Percentiles rank a stretch among this genome's conserved stretches.
phyloP scores from a whole-genome alignment of 2,888 invertebrate species.

The Bhutanitis thaidina region DNA sequence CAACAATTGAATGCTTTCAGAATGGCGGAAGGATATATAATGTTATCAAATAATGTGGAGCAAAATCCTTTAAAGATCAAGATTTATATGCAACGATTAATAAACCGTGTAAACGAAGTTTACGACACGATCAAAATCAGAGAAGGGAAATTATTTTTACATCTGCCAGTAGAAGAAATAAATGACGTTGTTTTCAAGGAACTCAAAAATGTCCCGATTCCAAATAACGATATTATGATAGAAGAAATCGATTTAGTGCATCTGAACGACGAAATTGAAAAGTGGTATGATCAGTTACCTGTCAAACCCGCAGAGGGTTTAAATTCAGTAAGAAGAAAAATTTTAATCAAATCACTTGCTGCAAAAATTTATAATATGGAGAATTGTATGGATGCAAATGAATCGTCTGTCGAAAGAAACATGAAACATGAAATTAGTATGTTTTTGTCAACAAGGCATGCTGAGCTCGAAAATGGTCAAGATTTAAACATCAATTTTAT shows the following conservation, averaged over 20 bases:
- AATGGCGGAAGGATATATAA: conserved; percentile 4
- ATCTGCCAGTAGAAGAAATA: conserved; percentile 1
- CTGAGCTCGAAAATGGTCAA: conserved; percentile 26
- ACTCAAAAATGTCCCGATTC: conserved; percentile 5
- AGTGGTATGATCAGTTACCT: conserved; percentile 48
- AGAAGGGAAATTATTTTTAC: conserved; percentile 1
- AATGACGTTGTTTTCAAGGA: conserved; percentile 6
- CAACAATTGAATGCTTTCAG: conserved; percentile 10
- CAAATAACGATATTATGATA: conserved; percentile 7
- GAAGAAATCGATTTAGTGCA: conserved; percentile 16
- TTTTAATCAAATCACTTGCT: conserved; percentile 41
- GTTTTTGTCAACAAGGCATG: conserved; percentile 30
- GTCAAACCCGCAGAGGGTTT: conserved; percentile 26
- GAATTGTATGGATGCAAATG: conserved; percentile 26
- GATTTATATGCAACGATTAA: conserved; percentile 12
- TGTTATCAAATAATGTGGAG: conserved; percentile 8
- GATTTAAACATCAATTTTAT: conserved; percentile 37
- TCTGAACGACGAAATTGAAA: conserved; percentile 48
- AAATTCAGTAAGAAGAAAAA: conserved; percentile 31
- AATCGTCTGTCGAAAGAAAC: not conserved
- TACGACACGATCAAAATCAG: conserved; percentile 3
- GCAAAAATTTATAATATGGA: conserved; percentile 50
- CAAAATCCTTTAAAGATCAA: conserved; percentile 8
- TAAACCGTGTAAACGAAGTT: conserved; percentile 5
- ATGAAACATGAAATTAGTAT: conserved; percentile 25